phyloP scores from a whole-genome alignment of 1,140 invertebrate genomes.

The Neotoxoptera formosana region DNA sequence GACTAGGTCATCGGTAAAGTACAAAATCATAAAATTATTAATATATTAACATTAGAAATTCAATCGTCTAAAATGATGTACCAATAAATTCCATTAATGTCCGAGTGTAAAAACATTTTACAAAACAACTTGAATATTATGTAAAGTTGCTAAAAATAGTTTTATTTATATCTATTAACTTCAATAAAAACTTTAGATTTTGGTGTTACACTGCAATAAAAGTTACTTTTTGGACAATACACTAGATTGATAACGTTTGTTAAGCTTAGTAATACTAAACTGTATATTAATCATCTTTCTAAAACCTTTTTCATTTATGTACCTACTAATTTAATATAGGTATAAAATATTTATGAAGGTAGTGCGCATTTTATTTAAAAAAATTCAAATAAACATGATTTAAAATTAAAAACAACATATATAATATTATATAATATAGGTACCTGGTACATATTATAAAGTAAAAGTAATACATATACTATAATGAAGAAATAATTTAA shows the following conservation, averaged over 20 bases:
- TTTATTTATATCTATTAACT: background rate
- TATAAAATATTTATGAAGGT: background rate
- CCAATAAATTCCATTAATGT: background rate
- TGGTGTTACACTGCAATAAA: constrained; percentile 1
- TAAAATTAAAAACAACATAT: background rate
- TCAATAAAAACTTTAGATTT: background rate
- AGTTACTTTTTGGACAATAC: background rate
- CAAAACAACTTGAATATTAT: constrained; percentile 22
- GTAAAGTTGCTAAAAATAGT: background rate
- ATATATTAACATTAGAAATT: constrained; percentile 7
- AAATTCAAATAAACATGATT: background rate
- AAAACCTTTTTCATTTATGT: background rate
- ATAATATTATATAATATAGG: background rate
- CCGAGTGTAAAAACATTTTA: background rate
- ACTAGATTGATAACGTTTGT: background rate
- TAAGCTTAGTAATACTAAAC: background rate
- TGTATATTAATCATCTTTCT: background rate
- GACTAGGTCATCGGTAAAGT: constrained; percentile 56
- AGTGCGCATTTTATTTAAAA: background rate
- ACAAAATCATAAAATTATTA: constrained; percentile 45
- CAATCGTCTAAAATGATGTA: background rate
- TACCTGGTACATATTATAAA: constrained; percentile 11
- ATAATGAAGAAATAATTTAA: background rate
- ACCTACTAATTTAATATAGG: background rate
- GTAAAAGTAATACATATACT: background rate